phyloP scores from a whole-genome alignment of 2,113 vertebrate species.

The Elephantulus edwardii region DNA sequence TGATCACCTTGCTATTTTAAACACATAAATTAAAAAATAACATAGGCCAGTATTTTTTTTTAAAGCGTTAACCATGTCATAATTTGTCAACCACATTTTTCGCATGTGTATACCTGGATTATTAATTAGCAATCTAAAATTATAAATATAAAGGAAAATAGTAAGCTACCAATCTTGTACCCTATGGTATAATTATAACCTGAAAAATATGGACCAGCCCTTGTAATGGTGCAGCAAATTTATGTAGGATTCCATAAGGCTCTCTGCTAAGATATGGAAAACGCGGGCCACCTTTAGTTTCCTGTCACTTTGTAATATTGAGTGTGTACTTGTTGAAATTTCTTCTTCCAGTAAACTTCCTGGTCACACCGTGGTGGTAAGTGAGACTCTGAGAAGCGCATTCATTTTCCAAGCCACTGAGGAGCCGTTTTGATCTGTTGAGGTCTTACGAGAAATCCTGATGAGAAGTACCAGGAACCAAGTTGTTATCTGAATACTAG shows the following conservation, averaged over 20 bases:
- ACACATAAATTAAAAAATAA: too few species aligned
- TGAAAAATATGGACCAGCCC: neutral
- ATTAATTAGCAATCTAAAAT: constrained; percentile 10
- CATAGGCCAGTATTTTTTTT: too few species aligned
- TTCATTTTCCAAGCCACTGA: neutral
- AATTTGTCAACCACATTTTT: neutral
- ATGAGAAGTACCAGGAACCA: neutral
- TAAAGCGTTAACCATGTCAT: neutral
- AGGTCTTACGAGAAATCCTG: neutral
- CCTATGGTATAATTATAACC: neutral
- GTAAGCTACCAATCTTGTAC: neutral
- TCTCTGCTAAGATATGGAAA: neutral
- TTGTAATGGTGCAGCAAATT: neutral
- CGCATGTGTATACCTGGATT: neutral
- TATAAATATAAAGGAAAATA: neutral
- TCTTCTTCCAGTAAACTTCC: neutral
- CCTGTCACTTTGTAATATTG: neutral
- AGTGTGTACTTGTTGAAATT: neutral
- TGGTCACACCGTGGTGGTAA: neutral
- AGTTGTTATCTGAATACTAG: neutral
- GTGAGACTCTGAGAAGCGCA: neutral
- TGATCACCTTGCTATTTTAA: too few species aligned
- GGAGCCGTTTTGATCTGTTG: neutral
- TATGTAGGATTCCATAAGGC: neutral
- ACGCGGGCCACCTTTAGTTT: neutral